A percentile compares a stretch with the other conserved stretches of the same genome.
Evolutionary conservation across 1,140 invertebrate species (phyloP).

Genomic region (Camponotus pennsylvanicus): DNA sequence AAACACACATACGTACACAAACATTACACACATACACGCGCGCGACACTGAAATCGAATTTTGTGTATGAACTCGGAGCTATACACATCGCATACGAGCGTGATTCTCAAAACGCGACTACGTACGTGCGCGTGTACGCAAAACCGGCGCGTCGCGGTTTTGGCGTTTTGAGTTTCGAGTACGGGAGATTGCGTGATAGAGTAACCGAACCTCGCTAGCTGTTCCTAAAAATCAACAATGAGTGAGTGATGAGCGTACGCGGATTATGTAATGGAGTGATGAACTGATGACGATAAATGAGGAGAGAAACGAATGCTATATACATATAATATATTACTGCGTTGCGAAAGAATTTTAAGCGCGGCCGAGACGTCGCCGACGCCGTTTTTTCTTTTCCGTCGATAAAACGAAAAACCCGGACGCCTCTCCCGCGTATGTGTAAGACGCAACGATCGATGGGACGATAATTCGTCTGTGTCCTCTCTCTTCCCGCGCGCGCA

Average conservation of each 20-base stretch:
- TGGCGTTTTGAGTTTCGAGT: slow-evolving; percentile 82
- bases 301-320: slow-evolving; percentile 55
- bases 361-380: slow-evolving; percentile 27
- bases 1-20: neutral
- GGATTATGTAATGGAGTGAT: slow-evolving; percentile 80
- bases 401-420: neutral
- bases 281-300: slow-evolving; percentile 48
- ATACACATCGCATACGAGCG: slow-evolving; percentile 62
- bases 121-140: slow-evolving; percentile 85
- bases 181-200: slow-evolving; percentile 85
- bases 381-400: slow-evolving; percentile 19
- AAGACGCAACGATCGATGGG: neutral
- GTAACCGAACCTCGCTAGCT: slow-evolving; percentile 86
- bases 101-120: slow-evolving; percentile 74
- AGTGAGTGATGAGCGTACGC: slow-evolving; percentile 84
- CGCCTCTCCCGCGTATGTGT: neutral
- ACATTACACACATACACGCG: neutral
- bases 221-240: slow-evolving; percentile 86
- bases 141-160: slow-evolving; percentile 72
- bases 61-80: slow-evolving; percentile 55
- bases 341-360: slow-evolving; percentile 64
- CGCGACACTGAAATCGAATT: slow-evolving; percentile 35
- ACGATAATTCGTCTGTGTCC: neutral
- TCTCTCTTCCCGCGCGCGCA: slow-evolving; percentile 13
- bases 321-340: slow-evolving; percentile 76